Evolutionary conservation across 1,140 invertebrate species (phyloP).

Genomic region (Oscheius sp.): DNA sequence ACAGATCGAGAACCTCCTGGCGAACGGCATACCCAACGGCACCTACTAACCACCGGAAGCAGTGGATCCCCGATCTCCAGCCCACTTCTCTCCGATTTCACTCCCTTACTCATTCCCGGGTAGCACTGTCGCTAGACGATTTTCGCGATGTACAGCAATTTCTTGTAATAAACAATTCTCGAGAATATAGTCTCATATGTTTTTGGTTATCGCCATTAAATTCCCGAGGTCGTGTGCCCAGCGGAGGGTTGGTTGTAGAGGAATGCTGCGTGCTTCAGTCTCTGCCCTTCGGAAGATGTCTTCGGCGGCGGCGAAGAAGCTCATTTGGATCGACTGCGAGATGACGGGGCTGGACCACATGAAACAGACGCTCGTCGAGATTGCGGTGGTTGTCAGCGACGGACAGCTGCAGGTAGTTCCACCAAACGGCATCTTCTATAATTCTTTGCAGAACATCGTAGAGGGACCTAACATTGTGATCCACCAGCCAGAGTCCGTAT

Average conservation of each 20-base stretch:
- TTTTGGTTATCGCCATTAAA: no score
- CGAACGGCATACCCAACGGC: conserved; percentile 4
- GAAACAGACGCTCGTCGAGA: conserved; percentile 76
- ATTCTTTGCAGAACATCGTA: conserved; percentile 67
- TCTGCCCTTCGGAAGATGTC: neutral
- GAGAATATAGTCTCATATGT: no score
- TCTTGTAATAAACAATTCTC: no score
- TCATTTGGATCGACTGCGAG: conserved; percentile 45
- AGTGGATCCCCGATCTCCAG: no score
- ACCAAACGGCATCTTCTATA: neutral
- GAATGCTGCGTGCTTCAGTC: conserved; percentile 20
- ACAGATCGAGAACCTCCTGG: conserved; percentile 22
- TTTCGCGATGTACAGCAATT: no score
- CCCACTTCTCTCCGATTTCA: no score
- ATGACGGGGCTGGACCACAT: conserved; percentile 78
- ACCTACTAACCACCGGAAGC: no score
- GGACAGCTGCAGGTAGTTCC: conserved; percentile 68
- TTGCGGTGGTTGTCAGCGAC: conserved; percentile 83
- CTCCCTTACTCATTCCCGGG: no score
- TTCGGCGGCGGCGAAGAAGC: neutral
- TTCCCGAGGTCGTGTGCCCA: no score
- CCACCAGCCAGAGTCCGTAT: conserved; percentile 72
- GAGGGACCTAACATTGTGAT: conserved; percentile 77
- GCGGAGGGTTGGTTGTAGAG: no score
- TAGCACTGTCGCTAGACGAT: no score